phyloP scores from a whole-genome alignment of 2,797 vertebrate species.

The Chrosomus eos region DNA sequence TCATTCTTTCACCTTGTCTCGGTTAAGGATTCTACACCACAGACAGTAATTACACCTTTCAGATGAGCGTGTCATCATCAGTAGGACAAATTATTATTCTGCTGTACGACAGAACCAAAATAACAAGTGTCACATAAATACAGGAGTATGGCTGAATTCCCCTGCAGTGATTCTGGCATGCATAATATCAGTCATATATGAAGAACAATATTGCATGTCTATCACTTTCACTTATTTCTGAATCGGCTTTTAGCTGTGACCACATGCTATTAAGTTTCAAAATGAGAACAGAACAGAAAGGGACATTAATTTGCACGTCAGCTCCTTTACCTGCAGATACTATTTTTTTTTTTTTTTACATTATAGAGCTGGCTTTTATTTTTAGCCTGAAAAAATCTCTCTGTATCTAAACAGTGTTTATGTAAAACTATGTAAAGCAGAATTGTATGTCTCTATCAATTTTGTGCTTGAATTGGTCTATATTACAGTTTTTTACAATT shows the following conservation, averaged over 20 bases:
- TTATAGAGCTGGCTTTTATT: not conserved
- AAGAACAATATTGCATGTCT: not conserved
- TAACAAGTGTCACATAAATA: not conserved
- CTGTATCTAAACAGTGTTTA: not conserved
- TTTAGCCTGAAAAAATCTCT: not conserved
- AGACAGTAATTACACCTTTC: conserved; percentile 3
- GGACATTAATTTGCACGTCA: not conserved
- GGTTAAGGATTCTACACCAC: not conserved
- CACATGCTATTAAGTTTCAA: conserved; percentile 1
- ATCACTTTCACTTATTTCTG: not conserved
- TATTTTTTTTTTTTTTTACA: not conserved
- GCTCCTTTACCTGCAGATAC: not conserved
- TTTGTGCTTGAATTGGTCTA: not conserved
- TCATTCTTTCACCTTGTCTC: not conserved
- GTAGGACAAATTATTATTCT: conserved; percentile 21
- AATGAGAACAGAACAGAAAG: not conserved
- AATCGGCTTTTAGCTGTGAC: not conserved
- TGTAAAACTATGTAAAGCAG: not conserved
- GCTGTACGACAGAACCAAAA: not conserved
- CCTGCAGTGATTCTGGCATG: too few species aligned
- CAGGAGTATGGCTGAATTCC: not conserved
- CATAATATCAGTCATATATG: not conserved
- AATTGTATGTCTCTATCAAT: not conserved
- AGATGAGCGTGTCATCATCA: not conserved
- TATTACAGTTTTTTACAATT: too few species aligned